These are phyloP conservation scores for Onychorhynchus coronatus DNA, from an alignment of 2,113 vertebrate genomes.

Conservation along the genomic window DNA sequence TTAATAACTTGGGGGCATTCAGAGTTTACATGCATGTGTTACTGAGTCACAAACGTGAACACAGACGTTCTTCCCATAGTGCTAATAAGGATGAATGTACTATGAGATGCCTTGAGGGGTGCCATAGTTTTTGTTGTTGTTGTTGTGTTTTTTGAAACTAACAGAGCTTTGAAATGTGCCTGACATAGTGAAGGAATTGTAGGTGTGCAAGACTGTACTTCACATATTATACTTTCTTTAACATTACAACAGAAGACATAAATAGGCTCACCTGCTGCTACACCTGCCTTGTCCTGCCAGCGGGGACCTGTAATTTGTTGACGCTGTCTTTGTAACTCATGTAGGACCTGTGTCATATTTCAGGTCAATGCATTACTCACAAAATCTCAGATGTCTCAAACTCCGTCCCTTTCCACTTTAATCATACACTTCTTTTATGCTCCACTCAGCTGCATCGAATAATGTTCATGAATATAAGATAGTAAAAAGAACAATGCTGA, in stretches of 20 bases:
- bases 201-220: not conserved
- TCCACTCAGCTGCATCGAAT: constrained; percentile 40
- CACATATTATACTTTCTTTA: not conserved
- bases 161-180: not conserved
- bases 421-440: constrained; percentile 23
- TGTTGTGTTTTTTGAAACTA: not conserved
- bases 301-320: not conserved
- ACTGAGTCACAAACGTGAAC: not conserved
- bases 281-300: not conserved
- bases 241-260: not conserved
- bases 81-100: not conserved
- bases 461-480: constrained; percentile 51
- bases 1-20: not conserved
- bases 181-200: not conserved
- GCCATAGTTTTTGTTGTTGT: not conserved
- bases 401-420: constrained; percentile 39
- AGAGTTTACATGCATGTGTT: not conserved
- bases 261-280: not conserved
- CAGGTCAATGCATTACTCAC: not conserved
- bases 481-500: constrained; percentile 42
- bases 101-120: not conserved
- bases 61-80: not conserved
- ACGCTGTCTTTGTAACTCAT: not conserved
- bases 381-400: not conserved
- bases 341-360: not conserved